These are phyloP conservation scores for Cheirogaleus medius DNA, from an alignment of 2,113 vertebrate genomes.

Conservation along the genomic window DNA sequence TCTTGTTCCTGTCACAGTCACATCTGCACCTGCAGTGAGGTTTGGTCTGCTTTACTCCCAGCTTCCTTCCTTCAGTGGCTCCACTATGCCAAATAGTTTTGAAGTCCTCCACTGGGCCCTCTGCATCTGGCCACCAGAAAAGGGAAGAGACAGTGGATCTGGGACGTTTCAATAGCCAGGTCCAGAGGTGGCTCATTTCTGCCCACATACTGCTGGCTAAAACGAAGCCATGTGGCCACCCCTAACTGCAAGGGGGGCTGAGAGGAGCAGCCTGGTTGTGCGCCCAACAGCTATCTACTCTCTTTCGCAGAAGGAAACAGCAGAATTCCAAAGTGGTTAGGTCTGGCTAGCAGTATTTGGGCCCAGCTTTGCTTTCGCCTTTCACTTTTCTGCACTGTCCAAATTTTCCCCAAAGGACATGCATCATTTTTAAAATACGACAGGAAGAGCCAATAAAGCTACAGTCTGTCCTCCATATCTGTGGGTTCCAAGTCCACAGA, in stretches of 20 bases:
- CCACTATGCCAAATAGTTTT: background rate
- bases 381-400: background rate
- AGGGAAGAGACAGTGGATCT: background rate
- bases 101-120: background rate
- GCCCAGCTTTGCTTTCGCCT: background rate
- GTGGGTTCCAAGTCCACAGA: background rate
- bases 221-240: accelerated
- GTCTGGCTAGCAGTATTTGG: background rate
- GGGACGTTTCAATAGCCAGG: background rate
- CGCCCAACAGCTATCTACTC: background rate
- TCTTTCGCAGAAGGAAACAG: background rate
- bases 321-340: background rate
- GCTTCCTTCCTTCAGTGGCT: background rate
- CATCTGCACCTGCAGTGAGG: background rate
- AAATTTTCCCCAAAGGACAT: background rate
- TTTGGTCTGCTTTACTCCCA: background rate
- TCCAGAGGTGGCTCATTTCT: background rate
- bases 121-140: background rate
- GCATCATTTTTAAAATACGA: background rate
- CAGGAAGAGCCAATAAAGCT: background rate
- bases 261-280: background rate
- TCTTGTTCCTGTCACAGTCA: too few relatives aligned
- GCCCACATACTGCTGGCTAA: background rate
- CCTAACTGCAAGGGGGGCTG: too few relatives aligned
- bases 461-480: background rate